These are phyloP conservation scores for Myotis findleyi DNA, from an alignment of 2,797 vertebrate species.

Conservation along the genomic window DNA sequence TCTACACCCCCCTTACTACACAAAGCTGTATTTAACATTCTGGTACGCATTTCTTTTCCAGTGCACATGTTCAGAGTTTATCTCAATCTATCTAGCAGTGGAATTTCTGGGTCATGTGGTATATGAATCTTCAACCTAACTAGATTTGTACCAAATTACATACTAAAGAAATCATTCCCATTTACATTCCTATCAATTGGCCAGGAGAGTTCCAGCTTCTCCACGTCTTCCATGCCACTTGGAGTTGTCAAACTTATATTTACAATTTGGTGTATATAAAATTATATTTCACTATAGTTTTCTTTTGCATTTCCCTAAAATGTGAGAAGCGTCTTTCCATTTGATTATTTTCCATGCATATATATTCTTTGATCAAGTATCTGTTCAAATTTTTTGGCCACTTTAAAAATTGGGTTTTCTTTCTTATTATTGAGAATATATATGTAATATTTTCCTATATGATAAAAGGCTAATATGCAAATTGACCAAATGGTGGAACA, in stretches of 20 bases:
- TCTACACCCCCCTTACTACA: neutral
- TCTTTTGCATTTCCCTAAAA: conserved; percentile 2
- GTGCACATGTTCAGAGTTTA: neutral
- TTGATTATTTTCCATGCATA: neutral
- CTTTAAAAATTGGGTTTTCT: conserved; percentile 1
- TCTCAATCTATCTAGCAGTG: neutral
- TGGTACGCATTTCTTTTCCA: neutral
- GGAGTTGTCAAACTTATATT: neutral
- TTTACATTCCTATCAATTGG: neutral
- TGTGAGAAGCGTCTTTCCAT: neutral
- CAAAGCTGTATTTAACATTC: neutral
- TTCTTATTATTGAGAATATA: neutral
- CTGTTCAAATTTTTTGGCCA: neutral
- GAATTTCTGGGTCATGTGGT: neutral
- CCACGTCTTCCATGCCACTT: neutral
- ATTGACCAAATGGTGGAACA: no score
- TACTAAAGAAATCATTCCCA: neutral
- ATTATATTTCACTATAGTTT: neutral
- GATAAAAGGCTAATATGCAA: no score
- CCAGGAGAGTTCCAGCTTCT: neutral
- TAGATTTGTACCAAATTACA: neutral
- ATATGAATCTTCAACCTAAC: neutral
- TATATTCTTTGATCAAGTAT: conserved; percentile 32
- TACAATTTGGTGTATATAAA: neutral
- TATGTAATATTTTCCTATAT: no score